These are phyloP conservation scores for Eristalinus sepulchralis DNA, from an alignment of 2,888 invertebrate species.

Conservation along the genomic window DNA sequence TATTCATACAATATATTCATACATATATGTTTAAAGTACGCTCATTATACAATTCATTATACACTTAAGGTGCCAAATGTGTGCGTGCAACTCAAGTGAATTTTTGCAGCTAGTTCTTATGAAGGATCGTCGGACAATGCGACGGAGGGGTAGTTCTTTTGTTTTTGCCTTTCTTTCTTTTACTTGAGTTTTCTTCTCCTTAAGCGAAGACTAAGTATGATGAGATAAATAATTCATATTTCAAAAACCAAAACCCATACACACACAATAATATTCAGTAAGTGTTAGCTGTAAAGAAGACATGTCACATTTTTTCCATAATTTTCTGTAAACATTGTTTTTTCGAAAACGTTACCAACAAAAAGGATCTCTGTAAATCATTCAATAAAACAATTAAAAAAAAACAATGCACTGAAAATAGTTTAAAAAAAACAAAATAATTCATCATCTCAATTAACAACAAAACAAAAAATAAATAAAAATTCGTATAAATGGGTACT, in stretches of 20 bases:
- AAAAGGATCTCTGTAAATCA: slow-evolving; percentile 52
- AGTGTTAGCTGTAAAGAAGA: slow-evolving; percentile 70
- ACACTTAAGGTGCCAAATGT: slow-evolving; percentile 60
- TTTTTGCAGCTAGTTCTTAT: slow-evolving; percentile 49
- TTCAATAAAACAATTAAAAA: slow-evolving; percentile 54
- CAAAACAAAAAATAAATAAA: not conserved
- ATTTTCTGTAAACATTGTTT: slow-evolving; percentile 37
- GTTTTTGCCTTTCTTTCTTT: not conserved
- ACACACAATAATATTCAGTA: slow-evolving; percentile 63
- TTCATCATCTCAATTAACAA: slow-evolving; percentile 69
- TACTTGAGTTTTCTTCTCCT: not conserved
- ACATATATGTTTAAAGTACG: slow-evolving; percentile 46
- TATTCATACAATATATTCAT: slow-evolving; percentile 49
- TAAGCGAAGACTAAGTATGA: slow-evolving; percentile 15
- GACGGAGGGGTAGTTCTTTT: slow-evolving; percentile 11
- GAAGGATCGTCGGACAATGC: slow-evolving; percentile 20
- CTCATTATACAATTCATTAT: slow-evolving; percentile 57
- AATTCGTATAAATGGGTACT: slow-evolving; percentile 65
- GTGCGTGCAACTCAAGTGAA: not conserved
- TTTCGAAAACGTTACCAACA: slow-evolving; percentile 50
- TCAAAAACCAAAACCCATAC: slow-evolving; percentile 19
- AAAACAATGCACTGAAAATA: slow-evolving; percentile 73
- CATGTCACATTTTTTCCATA: slow-evolving; percentile 30
- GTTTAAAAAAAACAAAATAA: slow-evolving; percentile 71
- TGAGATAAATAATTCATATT: slow-evolving; percentile 8